A percentile compares a stretch with the other conserved stretches of the same genome.
These are phyloP conservation scores for Globodera rostochiensis DNA, from an alignment of 1,140 invertebrate species.

Conservation along the genomic window DNA sequence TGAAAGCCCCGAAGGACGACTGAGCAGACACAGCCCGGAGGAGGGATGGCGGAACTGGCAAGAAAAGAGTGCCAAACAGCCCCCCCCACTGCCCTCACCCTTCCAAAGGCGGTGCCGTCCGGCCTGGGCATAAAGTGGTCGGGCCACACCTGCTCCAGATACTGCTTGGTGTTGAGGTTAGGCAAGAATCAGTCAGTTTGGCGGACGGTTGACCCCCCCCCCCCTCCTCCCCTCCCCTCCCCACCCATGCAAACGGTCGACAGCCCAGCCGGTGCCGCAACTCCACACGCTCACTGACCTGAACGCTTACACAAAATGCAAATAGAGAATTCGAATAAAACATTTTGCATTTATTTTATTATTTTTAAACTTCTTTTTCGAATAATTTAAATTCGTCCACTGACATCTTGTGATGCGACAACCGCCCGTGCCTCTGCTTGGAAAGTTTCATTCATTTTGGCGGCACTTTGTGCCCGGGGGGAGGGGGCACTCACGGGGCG, in stretches of 20 bases:
- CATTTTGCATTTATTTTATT: too few species aligned
- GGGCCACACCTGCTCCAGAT: constrained; percentile 90
- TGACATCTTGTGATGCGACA: not conserved
- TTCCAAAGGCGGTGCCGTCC: constrained; percentile 78
- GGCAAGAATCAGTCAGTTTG: not conserved
- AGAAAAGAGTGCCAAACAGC: too few species aligned
- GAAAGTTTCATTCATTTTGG: not conserved
- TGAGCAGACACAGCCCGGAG: constrained; percentile 49
- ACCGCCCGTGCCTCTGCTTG: constrained; percentile 70
- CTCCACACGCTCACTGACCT: constrained; percentile 72
- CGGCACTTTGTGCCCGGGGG: not conserved
- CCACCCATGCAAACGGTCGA: constrained; percentile 85
- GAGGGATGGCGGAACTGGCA: constrained; percentile 44
- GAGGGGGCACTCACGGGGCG: constrained; percentile 78
- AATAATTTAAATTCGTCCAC: not conserved
- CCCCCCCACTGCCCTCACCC: constrained; percentile 67
- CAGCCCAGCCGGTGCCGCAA: constrained; percentile 81
- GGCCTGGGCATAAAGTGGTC: constrained; percentile 86
- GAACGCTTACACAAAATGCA: constrained; percentile 67
- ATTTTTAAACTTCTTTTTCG: not conserved
- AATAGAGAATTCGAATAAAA: not conserved
- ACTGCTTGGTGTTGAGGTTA: constrained; percentile 66
- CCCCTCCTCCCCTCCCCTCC: constrained; percentile 68
- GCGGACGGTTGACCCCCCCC: not conserved
- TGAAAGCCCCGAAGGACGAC: constrained; percentile 44